Evolutionary conservation across 1,140 invertebrate species (phyloP).

Genomic region (Octopus bimaculoides): DNA sequence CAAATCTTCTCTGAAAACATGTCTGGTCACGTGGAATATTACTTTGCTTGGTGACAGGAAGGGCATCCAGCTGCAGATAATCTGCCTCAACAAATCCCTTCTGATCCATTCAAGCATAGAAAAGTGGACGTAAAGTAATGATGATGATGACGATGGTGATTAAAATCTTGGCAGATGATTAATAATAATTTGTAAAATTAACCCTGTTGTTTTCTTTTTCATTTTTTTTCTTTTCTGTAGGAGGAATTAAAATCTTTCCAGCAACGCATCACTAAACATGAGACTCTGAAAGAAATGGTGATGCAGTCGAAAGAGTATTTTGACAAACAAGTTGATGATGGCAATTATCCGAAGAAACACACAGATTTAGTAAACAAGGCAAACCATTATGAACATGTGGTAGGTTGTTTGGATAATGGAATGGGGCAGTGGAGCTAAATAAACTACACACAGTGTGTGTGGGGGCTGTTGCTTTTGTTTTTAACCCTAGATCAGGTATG

Average conservation of each 20-base stretch:
- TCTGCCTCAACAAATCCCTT: too few species aligned
- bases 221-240: conserved; percentile 51
- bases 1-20: too few species aligned
- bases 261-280: conserved; percentile 77
- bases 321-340: conserved; percentile 22
- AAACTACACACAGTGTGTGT: conserved; percentile 53
- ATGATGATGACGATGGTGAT: too few species aligned
- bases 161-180: too few species aligned
- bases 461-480: too few species aligned
- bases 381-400: conserved; percentile 61
- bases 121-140: too few species aligned
- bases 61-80: too few species aligned
- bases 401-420: conserved; percentile 63
- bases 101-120: too few species aligned
- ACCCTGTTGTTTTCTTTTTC: background rate
- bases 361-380: conserved; percentile 64
- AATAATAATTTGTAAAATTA: too few species aligned
- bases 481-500: too few species aligned
- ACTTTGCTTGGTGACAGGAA: too few species aligned
- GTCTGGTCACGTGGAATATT: too few species aligned
- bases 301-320: conserved; percentile 59
- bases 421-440: conserved; percentile 73
- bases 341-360: conserved; percentile 34
- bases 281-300: conserved; percentile 76
- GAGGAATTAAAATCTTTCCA: conserved; percentile 86